These are phyloP conservation scores for Orchestia grillus DNA, from an alignment of 1,140 invertebrate species.

Conservation along the genomic window DNA sequence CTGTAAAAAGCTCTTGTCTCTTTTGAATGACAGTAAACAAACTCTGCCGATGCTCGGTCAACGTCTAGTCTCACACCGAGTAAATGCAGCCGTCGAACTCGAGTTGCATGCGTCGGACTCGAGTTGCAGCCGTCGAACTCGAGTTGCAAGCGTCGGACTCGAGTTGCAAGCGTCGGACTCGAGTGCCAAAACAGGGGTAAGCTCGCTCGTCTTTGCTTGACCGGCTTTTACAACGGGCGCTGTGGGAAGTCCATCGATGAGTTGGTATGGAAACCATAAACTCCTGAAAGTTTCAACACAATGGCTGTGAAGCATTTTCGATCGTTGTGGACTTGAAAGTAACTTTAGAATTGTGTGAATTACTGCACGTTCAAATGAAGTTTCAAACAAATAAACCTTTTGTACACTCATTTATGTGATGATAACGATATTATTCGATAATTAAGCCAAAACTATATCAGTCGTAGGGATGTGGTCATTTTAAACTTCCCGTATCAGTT, in stretches of 20 bases:
- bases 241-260: too few species aligned
- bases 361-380: too few species aligned
- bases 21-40: neutral
- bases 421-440: neutral
- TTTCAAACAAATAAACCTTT: too few species aligned
- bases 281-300: neutral
- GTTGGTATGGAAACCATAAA: neutral
- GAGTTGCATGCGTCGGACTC: neutral
- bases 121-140: too few species aligned
- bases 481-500: neutral
- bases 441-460: neutral
- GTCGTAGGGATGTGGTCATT: neutral
- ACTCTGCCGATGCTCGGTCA: neutral
- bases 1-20: neutral
- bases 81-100: neutral
- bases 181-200: neutral
- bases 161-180: neutral
- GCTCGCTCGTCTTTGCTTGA: neutral
- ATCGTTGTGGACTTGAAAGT: neutral
- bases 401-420: neutral
- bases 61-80: neutral
- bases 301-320: neutral
- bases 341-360: neutral
- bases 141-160: neutral
- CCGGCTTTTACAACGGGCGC: too few species aligned